Evolutionary conservation across 2,888 invertebrate species (phyloP), one percentile per base, ranked within the genome.

Genomic region (Orthonevra nobilis): DNA sequence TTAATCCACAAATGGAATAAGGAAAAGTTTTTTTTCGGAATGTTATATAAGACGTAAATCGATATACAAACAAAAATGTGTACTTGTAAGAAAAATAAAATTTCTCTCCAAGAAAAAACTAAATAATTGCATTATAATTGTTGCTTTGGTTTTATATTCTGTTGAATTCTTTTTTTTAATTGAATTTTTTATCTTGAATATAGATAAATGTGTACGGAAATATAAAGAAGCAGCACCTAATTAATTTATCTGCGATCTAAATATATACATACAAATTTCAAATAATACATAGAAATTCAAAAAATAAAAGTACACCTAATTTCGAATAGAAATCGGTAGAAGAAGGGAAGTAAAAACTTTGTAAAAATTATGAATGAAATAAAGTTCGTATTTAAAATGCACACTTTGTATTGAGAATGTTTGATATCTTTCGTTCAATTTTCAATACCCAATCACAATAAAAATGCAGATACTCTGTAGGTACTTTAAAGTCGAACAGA

Each of bases 371-470:
- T 79, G 66, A 52, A 79, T 61, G 72, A 72, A 79, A 79, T 79
- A 79, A 79, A 79, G 72, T 79, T 79, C 72, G 64, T 72, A 72
- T 79, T 79, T 64, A 66, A 77, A 77, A 52, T n/a, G n/a, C n/a
- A n/a, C n/a, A n/a, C n/a, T n/a, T n/a, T n/a, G n/a, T n/a, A n/a
- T n/a, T n/a, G n/a, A n/a, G n/a, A n/a, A n/a, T n/a, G n/a, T n/a
- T n/a, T n/a, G n/a, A n/a, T n/a, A n/a, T n/a, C n/a, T n/a, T n/a
- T n/a, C n/a, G n/a, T n/a, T n/a, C n/a, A n/a, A n/a, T n/a, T n/a
- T n/a, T n/a, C n/a, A n/a, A n/a, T n/a, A n/a, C n/a, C n/a, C n/a
- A n/a, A n/a, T n/a, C n/a, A n/a, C n/a, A n/a, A n/a, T n/a, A n/a
- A n/a, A n/a, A n/a, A n/a, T n/a, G n/a, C n/a, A n/a, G n/a, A n/a